phyloP scores from a whole-genome alignment of 2,888 invertebrate species.

The Tupiocoris notatus region DNA sequence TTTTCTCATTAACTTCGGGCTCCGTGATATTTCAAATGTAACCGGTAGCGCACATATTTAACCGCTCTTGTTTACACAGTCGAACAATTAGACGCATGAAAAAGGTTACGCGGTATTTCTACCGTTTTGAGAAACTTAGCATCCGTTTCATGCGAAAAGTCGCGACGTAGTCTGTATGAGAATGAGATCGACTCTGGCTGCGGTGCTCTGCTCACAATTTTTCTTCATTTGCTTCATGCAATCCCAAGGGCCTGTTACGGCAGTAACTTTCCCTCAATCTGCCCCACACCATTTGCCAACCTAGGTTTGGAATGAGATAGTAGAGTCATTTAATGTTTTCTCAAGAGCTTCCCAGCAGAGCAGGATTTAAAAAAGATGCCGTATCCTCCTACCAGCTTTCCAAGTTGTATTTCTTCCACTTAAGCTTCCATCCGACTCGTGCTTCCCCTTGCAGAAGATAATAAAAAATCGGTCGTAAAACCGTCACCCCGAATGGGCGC shows the following conservation, averaged over 20 bases:
- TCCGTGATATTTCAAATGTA: no score
- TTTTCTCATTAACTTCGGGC: no score
- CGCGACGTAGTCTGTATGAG: neutral
- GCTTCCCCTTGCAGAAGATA: neutral
- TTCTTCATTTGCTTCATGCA: slow-evolving; percentile 3
- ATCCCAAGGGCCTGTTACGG: neutral
- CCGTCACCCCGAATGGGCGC: neutral
- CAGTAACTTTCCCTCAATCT: slow-evolving; percentile 3
- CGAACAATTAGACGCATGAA: no score
- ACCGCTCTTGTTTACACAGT: no score
- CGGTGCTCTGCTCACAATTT: neutral
- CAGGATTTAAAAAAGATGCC: slow-evolving; percentile 1
- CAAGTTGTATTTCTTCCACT: slow-evolving; percentile 5
- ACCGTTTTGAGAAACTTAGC: no score
- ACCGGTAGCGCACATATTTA: no score
- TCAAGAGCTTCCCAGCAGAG: neutral
- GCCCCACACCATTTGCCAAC: neutral
- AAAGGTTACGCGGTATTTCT: no score
- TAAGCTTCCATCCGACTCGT: neutral
- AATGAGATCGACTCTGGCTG: neutral
- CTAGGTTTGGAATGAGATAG: neutral
- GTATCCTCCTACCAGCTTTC: neutral
- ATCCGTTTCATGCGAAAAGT: no score
- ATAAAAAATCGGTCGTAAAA: neutral
- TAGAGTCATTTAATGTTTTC: slow-evolving; percentile 5